phyloP scores from a whole-genome alignment of 1,140 invertebrate genomes.

The Copidosoma floridanum region DNA sequence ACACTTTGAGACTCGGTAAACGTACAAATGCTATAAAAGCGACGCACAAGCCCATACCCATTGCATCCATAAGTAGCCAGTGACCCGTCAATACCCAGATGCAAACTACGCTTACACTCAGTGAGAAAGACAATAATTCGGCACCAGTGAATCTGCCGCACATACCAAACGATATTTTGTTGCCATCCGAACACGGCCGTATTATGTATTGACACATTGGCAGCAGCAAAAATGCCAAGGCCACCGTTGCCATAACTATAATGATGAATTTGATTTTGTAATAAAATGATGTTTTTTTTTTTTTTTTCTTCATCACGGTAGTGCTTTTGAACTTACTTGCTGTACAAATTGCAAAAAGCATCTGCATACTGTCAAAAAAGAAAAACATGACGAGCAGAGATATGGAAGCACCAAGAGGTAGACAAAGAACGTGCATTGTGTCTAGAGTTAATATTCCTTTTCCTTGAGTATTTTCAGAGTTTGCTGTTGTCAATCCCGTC shows the following conservation, averaged over 20 bases:
- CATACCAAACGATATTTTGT: constrained; percentile 87
- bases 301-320: no score
- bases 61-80: constrained; percentile 96
- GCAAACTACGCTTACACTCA: constrained; percentile 91
- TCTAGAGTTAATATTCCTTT: constrained; percentile 89
- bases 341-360: constrained; percentile 95
- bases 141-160: constrained; percentile 90
- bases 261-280: constrained; percentile 30
- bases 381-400: constrained; percentile 97
- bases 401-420: constrained; percentile 93
- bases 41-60: constrained; percentile 96
- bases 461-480: constrained; percentile 44
- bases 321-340: constrained; percentile 71
- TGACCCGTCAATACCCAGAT: constrained; percentile 96
- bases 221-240: constrained; percentile 90
- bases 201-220: constrained; percentile 97
- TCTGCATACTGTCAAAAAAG: constrained; percentile 98
- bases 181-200: constrained; percentile 79
- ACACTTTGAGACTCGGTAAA: constrained; percentile 93
- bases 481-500: constrained; percentile 50
- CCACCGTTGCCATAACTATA: constrained; percentile 93
- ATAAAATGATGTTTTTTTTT: no score
- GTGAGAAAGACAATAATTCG: constrained; percentile 88
- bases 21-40: constrained; percentile 96
- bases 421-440: constrained; percentile 94